Evolutionary conservation across 2,113 vertebrate species (phyloP).

Genomic region (Promerops cafer): DNA sequence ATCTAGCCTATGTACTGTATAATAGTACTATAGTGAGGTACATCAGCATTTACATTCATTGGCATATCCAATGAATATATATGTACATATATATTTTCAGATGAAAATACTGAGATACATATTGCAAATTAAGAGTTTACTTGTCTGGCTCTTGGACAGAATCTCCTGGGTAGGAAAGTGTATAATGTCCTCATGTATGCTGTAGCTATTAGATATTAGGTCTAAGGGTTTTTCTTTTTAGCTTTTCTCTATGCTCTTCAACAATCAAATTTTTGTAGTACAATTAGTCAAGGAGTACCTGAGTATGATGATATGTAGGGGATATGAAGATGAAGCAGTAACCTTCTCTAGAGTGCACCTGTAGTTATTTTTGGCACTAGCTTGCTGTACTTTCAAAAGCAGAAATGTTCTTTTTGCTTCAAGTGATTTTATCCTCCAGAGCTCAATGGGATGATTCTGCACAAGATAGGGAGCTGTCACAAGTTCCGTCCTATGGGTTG

Average conservation of each 20-base stretch:
- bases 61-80: background rate
- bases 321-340: background rate
- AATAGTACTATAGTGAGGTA: background rate
- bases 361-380: background rate
- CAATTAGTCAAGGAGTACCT: background rate
- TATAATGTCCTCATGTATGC: background rate
- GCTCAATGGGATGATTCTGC: background rate
- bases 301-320: background rate
- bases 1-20: background rate
- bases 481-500: background rate
- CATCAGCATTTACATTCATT: background rate
- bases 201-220: background rate
- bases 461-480: background rate
- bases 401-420: background rate
- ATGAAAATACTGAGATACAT: background rate
- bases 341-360: background rate
- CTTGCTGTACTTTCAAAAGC: background rate
- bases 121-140: background rate
- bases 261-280: background rate
- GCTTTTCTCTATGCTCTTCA: background rate
- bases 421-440: background rate
- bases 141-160: background rate
- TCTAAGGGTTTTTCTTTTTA: background rate
- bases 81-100: background rate
- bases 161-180: background rate